Percentiles rank a stretch among this genome's conserved stretches.
These are phyloP conservation scores for Smittia sp. DNA, from an alignment of 2,888 invertebrate genomes.

Conservation along the genomic window DNA sequence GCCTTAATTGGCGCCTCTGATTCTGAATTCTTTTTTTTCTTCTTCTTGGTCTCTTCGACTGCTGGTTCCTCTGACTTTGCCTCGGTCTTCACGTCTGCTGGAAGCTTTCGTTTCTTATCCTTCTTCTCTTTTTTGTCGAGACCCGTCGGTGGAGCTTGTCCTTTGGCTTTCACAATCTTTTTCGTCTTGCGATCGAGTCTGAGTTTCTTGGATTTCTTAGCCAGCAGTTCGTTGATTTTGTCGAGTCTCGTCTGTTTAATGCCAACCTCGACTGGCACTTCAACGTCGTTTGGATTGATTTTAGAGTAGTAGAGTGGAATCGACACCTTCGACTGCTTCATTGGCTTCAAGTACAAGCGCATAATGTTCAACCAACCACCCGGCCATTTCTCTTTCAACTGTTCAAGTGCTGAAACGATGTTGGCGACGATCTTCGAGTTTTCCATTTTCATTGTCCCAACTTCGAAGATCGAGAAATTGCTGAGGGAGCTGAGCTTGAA, in stretches of 20 bases:
- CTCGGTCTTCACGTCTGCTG: neutral
- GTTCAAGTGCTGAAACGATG: conserved; percentile 18
- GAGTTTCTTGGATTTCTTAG: conserved; percentile 28
- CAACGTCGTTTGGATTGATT: conserved; percentile 34
- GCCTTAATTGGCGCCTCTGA: neutral
- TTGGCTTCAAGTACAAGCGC: conserved; percentile 14
- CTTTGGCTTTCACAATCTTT: conserved; percentile 13
- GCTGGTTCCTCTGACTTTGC: neutral
- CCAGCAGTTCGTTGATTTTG: neutral
- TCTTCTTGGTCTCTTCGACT: neutral
- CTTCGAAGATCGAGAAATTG: conserved; percentile 20
- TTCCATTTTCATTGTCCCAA: conserved; percentile 26
- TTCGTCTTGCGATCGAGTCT: conserved; percentile 17
- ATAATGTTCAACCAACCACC: conserved; percentile 35
- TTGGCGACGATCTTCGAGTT: conserved; percentile 10
- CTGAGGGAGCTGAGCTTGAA: conserved; percentile 16
- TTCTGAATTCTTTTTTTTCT: conserved; percentile 16
- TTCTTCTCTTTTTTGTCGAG: neutral
- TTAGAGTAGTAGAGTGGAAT: conserved; percentile 34
- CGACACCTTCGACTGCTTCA: conserved; percentile 19
- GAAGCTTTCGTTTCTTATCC: conserved; percentile 9
- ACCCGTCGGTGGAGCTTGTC: neutral
- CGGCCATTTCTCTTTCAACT: conserved; percentile 34
- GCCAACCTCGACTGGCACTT: conserved; percentile 28
- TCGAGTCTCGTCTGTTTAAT: conserved; percentile 15